These are phyloP conservation scores for Aotus griseimembra DNA, from an alignment of 2,797 vertebrate genomes.

Conservation along the genomic window DNA sequence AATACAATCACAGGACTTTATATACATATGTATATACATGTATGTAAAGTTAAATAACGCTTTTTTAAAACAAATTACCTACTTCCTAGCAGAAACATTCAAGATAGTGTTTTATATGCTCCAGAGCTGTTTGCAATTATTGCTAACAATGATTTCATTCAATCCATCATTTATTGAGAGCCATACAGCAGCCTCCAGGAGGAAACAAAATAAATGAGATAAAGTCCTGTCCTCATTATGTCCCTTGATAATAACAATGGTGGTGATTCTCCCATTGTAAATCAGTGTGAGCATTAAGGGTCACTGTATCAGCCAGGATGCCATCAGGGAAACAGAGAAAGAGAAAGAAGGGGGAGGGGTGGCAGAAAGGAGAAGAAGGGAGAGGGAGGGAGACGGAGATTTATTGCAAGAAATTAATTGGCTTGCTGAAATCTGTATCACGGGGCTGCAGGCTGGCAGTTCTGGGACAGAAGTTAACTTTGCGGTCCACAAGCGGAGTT, in stretches of 20 bases:
- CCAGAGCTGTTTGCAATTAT: neutral
- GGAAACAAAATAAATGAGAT: conserved; percentile 48
- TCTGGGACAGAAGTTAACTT: neutral
- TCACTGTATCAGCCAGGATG: neutral
- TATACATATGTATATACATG: neutral
- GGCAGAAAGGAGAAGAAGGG: neutral
- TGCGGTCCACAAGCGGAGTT: neutral
- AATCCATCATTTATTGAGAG: neutral
- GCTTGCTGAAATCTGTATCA: neutral
- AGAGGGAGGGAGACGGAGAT: too few species aligned
- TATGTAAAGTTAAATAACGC: neutral
- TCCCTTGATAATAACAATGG: neutral
- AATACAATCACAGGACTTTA: neutral
- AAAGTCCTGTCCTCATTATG: neutral
- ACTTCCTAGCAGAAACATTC: conserved; percentile 5
- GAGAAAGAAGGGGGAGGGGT: too few species aligned
- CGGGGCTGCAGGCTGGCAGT: too few species aligned
- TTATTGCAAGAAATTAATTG: neutral
- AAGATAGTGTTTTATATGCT: neutral
- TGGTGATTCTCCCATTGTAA: neutral
- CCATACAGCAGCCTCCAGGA: neutral
- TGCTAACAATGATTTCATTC: conserved; percentile 56
- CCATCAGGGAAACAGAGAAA: neutral
- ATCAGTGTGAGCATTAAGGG: neutral
- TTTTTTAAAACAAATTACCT: conserved; percentile 20